Base-by-base conservation (phyloP, 2,888 invertebrate genomes). In the Baronia brevicornis region DNA sequence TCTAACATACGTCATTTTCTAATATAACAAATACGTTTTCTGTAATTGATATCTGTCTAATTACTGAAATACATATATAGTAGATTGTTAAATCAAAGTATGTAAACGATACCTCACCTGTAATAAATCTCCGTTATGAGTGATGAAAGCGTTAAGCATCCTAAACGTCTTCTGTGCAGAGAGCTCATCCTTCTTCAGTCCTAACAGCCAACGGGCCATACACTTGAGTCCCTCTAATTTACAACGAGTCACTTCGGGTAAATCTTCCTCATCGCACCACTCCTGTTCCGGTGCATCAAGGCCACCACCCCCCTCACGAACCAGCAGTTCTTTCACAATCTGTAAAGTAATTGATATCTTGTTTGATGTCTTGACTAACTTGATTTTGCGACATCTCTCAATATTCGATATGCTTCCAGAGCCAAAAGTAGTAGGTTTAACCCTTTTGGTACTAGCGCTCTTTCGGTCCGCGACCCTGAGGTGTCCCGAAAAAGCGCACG, bases 211-310 rank as follows among this genome's bases (percentile, higher is more conserved):
- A 25, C 98, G 89, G 0, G 97, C 97, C 92, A 98, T 96, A 41
- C 97, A 92, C 74, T 98, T 98, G 54, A 98, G 88, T 0, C 95
- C 97, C 71, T 97, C 96, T 38, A 97, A 89, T 84, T 97, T 96
- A 78, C 95, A 95, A 19, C 92, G 86, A 0, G 97, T 97, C 68
- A 96, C 96, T 50, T 94, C 93, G 0, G 97, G 96, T 12, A 98
- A 80, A 31, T 93, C 89, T 3, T 94, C 92, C 60, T 96, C 95
- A 0, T 88, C 70, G 64, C 95, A 95, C 97, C 97, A 97, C 9
- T 87, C 86, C 19, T 87, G 88, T 1, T 72, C 78, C 0, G 80
- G 71, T 7, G 72, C 62, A 28, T 87, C 85, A 3, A 80, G 72
- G 10, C 85, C 82, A 44, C 87, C 87, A 20, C 89, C 89, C 1